Conservation (phyloP, 2,113 vertebrate genomes). For the Lucifuga dentata region DNA sequence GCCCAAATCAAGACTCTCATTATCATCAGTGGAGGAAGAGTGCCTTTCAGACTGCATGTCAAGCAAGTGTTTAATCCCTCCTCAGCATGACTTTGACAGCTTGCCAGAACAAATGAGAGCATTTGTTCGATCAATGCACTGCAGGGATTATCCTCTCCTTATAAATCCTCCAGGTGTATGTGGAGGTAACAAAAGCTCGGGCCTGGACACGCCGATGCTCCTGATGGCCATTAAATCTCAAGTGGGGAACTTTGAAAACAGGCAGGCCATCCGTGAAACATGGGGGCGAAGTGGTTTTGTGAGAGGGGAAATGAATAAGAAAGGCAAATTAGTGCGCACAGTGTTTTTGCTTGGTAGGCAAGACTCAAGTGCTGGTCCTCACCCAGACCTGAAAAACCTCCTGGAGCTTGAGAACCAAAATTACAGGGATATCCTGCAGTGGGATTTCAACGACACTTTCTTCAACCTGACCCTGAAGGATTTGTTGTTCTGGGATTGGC, state of each 20-base stretch:
- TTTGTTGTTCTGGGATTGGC: conserved; percentile 84
- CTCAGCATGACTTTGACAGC: conserved; percentile 56
- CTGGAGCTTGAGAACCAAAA: conserved; percentile 78
- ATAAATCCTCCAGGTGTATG: conserved; percentile 80
- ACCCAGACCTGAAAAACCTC: conserved; percentile 76
- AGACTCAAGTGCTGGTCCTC: conserved; percentile 76
- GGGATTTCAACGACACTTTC: conserved; percentile 86
- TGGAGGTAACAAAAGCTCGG: conserved; percentile 21
- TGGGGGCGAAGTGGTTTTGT: conserved; percentile 81
- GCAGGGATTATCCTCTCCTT: conserved; percentile 78
- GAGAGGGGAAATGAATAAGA: conserved; percentile 44
- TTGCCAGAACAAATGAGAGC: conserved; percentile 79
- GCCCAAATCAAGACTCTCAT: neutral
- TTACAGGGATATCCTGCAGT: conserved; percentile 82
- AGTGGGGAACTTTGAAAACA: conserved; percentile 83
- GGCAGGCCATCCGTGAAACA: conserved; percentile 86
- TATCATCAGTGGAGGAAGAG: conserved; percentile 18
- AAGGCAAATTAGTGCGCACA: conserved; percentile 67
- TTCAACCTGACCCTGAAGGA: conserved; percentile 87
- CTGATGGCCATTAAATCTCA: conserved; percentile 85
- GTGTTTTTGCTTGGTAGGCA: conserved; percentile 84
- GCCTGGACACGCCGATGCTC: conserved; percentile 66
- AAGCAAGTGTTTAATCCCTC: conserved; percentile 40
- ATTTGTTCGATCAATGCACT: conserved; percentile 83
- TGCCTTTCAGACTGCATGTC: conserved; percentile 56